Evolutionary conservation across 2,888 invertebrate species (phyloP), one percentile per base, ranked within the genome.

Genomic region (Aporophyla nigra): DNA sequence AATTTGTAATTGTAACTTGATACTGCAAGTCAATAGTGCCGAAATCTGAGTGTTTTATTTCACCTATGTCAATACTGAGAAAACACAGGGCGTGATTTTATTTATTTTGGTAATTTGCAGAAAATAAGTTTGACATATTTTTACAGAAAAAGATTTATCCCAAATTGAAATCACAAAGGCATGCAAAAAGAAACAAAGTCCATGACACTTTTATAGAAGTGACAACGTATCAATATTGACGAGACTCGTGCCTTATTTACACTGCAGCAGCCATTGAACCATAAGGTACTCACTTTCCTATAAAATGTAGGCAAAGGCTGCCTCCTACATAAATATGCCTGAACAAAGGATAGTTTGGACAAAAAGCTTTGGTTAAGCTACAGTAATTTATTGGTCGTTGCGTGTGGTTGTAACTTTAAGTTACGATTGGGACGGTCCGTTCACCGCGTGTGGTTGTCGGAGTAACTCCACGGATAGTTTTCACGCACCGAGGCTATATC

Each of bases 181-280:
- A 21, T 53, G 33, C 43, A 71, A 33, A 43, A 53, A 46, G 27
- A 59, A 43, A 73, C 40, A 53, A 67, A 46, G 46, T 27, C 58
- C n/a, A 19, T n/a, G n/a, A 46, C 21, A 46, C 24, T 24, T 63
- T 54, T 72, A 54, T n/a, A 51, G 16, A 43, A 62, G 33, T 69
- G 75, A 51, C 63, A 76, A 54, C 65, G 69, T 70, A 46, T 74
- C 12, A 1, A 43, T 80, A 78, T 66, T 59, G 54, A 43, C 24
- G 4, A 16, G 24, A 21, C 33, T 71, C 56, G 33, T 33, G 51
- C 43, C 73, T 27, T 63, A n/a, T 68, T 54, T 40, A 49, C 43
- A 53, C 58, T 70, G 80, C 67, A 70, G 58, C 62, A n/a, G 54
- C 54, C 33, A 77, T 77, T 59, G 77, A 69, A 63, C 78, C 59